Conservation (phyloP, 2,888 invertebrate species). For the Sphecodes monilicornis region DNA sequence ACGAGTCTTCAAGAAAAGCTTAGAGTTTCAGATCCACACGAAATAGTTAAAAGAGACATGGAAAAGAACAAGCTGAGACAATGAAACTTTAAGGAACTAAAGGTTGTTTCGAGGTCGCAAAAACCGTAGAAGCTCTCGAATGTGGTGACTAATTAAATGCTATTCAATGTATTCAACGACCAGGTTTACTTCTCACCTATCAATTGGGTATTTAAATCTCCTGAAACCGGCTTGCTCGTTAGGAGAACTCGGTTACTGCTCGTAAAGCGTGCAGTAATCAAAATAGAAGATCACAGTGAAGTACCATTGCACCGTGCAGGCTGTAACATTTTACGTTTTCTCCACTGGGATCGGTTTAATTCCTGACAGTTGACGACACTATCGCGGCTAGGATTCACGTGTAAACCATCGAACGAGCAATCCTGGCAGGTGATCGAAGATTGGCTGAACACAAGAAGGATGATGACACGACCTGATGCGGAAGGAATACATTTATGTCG, state of each 20-base stretch:
- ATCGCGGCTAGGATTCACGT: neutral
- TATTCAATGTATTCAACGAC: neutral
- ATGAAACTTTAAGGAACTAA: no score
- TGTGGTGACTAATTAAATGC: neutral
- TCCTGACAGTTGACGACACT: neutral
- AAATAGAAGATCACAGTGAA: neutral
- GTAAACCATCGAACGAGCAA: slow-evolving; percentile 13
- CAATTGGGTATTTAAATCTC: neutral
- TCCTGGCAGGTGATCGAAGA: neutral
- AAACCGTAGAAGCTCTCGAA: neutral
- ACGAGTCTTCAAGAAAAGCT: no score
- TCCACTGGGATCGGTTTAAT: neutral
- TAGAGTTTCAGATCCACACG: no score
- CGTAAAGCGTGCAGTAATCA: neutral
- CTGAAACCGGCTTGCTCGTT: neutral
- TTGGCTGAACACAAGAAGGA: neutral
- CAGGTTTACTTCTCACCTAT: neutral
- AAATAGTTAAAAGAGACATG: no score
- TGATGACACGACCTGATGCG: neutral
- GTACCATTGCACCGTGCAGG: neutral
- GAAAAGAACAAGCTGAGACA: no score
- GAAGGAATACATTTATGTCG: neutral
- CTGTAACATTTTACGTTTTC: slow-evolving; percentile 15
- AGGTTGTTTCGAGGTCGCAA: no score
- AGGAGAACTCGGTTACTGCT: neutral